phyloP scores from a whole-genome alignment of 2,113 vertebrate genomes.

The human region GRCh38 chr9:80175501-80176000 shows the following conservation, averaged over 20 bases:
- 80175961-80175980: background rate
- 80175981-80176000: slow-evolving; percentile 7
- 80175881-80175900: background rate
- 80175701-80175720: background rate
- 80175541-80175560: slow-evolving; percentile 31
- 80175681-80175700: slow-evolving; percentile 47
- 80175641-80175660: slow-evolving; percentile 13
- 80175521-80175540: slow-evolving; percentile 15
- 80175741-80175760: background rate
- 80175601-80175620: background rate
- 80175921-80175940: background rate
- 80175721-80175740: slow-evolving; percentile 26
- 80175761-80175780: slow-evolving; percentile 29
- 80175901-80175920: background rate
- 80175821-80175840: slow-evolving; percentile 8
- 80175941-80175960: slow-evolving; percentile 41
- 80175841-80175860: background rate
- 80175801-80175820: background rate
- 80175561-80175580: background rate
- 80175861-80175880: background rate
- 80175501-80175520: slow-evolving; percentile 58
- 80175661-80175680: background rate
- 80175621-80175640: background rate
- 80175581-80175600: background rate
- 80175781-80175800: slow-evolving; percentile 26